Evolutionary conservation across 2,888 invertebrate genomes (phyloP).

Genomic region (Nematopogon swammerdamellus): DNA sequence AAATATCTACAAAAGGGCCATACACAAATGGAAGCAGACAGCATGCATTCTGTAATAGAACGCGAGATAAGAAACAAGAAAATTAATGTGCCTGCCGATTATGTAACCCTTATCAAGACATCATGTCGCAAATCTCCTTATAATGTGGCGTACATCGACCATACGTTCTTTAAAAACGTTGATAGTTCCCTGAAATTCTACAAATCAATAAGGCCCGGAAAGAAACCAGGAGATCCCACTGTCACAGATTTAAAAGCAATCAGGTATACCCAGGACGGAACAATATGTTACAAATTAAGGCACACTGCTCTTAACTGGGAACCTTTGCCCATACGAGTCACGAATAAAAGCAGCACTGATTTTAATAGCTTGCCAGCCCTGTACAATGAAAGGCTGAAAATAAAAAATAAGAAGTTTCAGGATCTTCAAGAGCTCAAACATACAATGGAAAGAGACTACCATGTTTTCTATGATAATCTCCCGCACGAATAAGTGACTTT

Average conservation of each 20-base stretch:
- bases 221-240: conserved; percentile 7
- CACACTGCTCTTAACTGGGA: conserved; percentile 6
- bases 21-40: conserved; percentile 14
- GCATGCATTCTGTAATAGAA: conserved; percentile 12
- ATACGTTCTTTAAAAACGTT: conserved; percentile 2
- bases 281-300: conserved; percentile 1
- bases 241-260: conserved; percentile 3
- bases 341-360: conserved; percentile 3
- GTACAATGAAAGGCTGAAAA: conserved; percentile 4
- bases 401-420: conserved; percentile 5
- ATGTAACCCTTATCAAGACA: background rate
- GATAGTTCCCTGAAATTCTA: conserved; percentile 4
- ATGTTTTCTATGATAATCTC: conserved; percentile 5
- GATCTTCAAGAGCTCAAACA: conserved; percentile 6
- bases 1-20: conserved; percentile 13
- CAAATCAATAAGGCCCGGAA: conserved; percentile 7
- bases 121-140: conserved; percentile 1
- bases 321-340: conserved; percentile 8
- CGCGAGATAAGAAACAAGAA: conserved; percentile 7
- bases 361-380: conserved; percentile 3
- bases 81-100: background rate
- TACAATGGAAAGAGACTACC: conserved; percentile 5
- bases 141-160: conserved; percentile 1
- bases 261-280: conserved; percentile 1
- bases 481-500: conserved; percentile 2